These are phyloP conservation scores for Gymnopithys bicolor DNA, from an alignment of 2,797 vertebrate genomes.

Conservation along the genomic window DNA sequence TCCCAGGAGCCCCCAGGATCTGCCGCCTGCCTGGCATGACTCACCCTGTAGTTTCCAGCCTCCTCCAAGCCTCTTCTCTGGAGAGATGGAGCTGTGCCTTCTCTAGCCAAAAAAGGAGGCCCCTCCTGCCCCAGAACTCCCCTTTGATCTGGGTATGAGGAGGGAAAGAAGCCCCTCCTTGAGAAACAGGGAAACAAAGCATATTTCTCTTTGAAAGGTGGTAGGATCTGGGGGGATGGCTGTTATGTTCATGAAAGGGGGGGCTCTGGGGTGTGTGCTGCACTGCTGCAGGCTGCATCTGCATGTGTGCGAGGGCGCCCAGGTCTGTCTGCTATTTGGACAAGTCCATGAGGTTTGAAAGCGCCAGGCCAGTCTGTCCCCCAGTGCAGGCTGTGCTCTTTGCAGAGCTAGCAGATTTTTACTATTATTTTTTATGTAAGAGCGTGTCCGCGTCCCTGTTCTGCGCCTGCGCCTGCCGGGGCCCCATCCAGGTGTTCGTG, in stretches of 20 bases:
- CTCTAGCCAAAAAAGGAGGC: not conserved
- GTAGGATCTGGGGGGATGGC: not conserved
- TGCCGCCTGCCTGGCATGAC: slow-evolving; percentile 26
- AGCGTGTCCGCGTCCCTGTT: accelerated
- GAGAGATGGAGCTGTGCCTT: not conserved
- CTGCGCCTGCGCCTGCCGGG: not conserved
- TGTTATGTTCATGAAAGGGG: not conserved
- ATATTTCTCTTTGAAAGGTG: not conserved
- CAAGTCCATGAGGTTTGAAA: not conserved
- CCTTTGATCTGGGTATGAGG: not conserved
- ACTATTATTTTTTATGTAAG: slow-evolving; percentile 34
- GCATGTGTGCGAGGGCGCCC: accelerated
- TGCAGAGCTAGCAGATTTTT: not conserved
- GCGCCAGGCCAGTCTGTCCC: not conserved
- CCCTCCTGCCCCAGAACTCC: not conserved
- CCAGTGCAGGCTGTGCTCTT: not conserved
- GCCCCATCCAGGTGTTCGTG: accelerated
- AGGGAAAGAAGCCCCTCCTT: not conserved
- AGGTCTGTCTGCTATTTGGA: not conserved
- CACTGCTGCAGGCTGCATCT: not conserved
- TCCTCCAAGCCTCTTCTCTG: slow-evolving; percentile 18
- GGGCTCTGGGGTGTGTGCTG: not conserved
- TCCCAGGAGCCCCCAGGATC: slow-evolving; percentile 41
- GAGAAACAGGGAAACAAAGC: not conserved
- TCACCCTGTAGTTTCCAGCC: slow-evolving; percentile 49